Conservation (phyloP, 2,113 vertebrate species). For the Rhegmatorhina hoffmannsi region DNA sequence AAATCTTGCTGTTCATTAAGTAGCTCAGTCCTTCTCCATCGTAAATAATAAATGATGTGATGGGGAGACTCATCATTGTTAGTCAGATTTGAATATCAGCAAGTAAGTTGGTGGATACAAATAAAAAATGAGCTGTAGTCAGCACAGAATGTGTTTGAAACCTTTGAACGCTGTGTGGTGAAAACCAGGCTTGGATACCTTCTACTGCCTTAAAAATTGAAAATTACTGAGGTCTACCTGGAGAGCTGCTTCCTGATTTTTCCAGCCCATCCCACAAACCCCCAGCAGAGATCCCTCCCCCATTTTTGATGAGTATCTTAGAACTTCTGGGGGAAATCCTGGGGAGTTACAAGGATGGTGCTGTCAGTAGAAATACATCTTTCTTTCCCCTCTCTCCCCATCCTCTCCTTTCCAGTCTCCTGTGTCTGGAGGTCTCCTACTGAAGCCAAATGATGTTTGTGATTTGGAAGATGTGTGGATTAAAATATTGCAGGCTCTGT, state of each 20-base stretch:
- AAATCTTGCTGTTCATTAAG: not conserved
- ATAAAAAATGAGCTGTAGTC: not conserved
- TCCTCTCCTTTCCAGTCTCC: not conserved
- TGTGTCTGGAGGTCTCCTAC: not conserved
- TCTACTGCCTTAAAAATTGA: not conserved
- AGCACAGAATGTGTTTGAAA: not conserved
- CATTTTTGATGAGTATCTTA: not conserved
- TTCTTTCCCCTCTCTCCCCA: not conserved
- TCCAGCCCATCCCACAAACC: not conserved
- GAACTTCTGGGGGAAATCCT: not conserved
- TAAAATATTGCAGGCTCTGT: slow-evolving; percentile 26
- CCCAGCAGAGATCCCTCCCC: not conserved
- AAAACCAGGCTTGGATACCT: not conserved
- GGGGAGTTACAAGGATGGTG: not conserved
- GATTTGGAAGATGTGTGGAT: not conserved
- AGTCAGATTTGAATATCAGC: slow-evolving; percentile 19
- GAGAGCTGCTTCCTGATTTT: not conserved
- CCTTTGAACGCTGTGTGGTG: not conserved
- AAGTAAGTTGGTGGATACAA: not conserved
- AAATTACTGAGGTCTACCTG: not conserved
- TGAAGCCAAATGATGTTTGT: not conserved
- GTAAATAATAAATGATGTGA: not conserved
- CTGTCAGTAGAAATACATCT: not conserved
- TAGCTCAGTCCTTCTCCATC: not conserved
- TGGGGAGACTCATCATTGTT: not conserved